Evolutionary conservation across 2,797 vertebrate species (phyloP), one percentile per base, ranked within the genome.

Genomic region (Eptatretus atami): DNA sequence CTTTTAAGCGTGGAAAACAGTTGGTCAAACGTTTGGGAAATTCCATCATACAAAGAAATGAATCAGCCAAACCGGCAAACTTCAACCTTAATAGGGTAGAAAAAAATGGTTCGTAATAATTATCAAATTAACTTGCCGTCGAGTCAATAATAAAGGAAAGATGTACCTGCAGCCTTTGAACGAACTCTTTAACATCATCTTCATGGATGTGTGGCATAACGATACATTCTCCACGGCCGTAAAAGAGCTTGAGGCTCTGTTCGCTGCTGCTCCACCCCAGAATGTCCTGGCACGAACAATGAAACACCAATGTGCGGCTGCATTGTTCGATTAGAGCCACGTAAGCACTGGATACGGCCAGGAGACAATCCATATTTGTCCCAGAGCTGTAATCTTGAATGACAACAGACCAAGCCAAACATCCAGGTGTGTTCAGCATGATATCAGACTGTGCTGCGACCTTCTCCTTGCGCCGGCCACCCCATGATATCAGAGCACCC

Each of bases 271-370:
- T 84, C 88, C 88, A 95, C 11, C 86, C 88, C 0, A 95, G 86
- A 65, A 94, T 82, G 0, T 94, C 88, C 0, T 77, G 78, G 2
- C 84, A 86, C 71, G 84, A 85, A 68, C 86, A 93, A 67, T 90
- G 83, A 63, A 94, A 95, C 5, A 88, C 85, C 63, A 92, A 83
- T 53, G 86, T 83, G 71, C 90, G 90, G 67, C 80, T 79, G 13
- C 53, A 68, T 1, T 78, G 69, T 69, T 90, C 86, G 6, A 78
- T 66, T 6, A 94, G 70, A 8, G 88, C 78, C 11, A 87, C 65
- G 0, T 84, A 81, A 54, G 88, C 84, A 0, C 75, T 79, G 1
- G 88, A 94, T 24, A 94, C 66, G 0, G 78, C 87, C 71, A 95
- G 54, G 0, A 75, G 73, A 53, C 83, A 84, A 3, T 78, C 69